phyloP scores from a whole-genome alignment of 2,888 invertebrate species.

The Monoplex corrugatus region DNA sequence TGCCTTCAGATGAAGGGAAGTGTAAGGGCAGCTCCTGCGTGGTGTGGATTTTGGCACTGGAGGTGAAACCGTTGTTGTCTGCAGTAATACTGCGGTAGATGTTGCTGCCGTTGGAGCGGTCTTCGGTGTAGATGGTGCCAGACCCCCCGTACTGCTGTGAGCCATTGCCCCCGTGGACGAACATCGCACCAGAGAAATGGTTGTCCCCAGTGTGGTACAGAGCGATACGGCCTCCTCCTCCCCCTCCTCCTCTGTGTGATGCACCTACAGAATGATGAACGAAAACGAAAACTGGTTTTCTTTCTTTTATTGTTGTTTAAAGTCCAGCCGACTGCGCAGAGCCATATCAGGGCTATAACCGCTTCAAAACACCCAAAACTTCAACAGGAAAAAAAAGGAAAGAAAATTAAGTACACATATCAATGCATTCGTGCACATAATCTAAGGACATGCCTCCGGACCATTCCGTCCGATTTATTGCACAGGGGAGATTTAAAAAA shows the following conservation, averaged over 20 bases:
- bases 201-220: conserved; percentile 67
- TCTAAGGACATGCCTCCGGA: too few species aligned
- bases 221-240: conserved; percentile 72
- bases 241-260: conserved; percentile 65
- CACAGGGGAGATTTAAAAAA: too few species aligned
- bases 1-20: conserved; percentile 19
- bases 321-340: too few species aligned
- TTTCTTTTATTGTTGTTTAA: too few species aligned
- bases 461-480: too few species aligned
- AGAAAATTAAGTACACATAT: too few species aligned
- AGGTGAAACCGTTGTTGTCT: conserved; percentile 63
- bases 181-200: conserved; percentile 66
- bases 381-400: too few species aligned
- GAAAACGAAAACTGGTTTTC: too few species aligned
- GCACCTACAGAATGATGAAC: conserved; percentile 53
- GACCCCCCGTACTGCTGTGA: conserved; percentile 64
- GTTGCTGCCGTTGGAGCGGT: conserved; percentile 50
- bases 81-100: conserved; percentile 54
- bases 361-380: too few species aligned
- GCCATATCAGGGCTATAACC: too few species aligned
- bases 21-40: conserved; percentile 62
- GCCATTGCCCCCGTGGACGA: conserved; percentile 66
- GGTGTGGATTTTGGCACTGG: conserved; percentile 61
- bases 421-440: too few species aligned
- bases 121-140: conserved; percentile 67